Conservation (phyloP, 2,888 invertebrate genomes). For the Eilema depressum region DNA sequence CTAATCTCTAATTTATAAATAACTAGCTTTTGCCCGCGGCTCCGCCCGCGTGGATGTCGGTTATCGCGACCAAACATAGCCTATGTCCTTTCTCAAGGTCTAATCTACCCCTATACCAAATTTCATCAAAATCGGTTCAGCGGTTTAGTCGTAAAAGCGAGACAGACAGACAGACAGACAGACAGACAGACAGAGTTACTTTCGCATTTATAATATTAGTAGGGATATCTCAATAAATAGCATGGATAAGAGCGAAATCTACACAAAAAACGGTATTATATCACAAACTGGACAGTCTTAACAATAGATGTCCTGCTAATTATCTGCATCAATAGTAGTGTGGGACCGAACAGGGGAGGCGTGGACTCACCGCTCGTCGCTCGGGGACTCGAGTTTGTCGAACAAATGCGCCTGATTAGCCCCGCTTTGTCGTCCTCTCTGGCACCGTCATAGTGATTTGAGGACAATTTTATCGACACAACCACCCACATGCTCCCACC, state of each 20-base stretch:
- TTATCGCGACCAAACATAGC: no score
- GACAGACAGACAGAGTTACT: no score
- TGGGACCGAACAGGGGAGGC: slow-evolving; percentile 37
- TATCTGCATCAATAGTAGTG: slow-evolving; percentile 68
- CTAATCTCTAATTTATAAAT: background rate
- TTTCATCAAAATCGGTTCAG: no score
- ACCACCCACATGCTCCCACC: slow-evolving; percentile 27
- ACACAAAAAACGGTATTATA: slow-evolving; percentile 11
- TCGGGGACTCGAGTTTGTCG: slow-evolving; percentile 68
- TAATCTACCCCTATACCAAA: no score
- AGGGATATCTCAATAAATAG: slow-evolving; percentile 1
- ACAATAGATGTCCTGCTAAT: slow-evolving; percentile 73
- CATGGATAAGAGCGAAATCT: background rate
- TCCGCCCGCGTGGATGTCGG: no score
- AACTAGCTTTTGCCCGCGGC: no score
- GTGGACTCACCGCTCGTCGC: slow-evolving; percentile 38
- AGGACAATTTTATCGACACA: slow-evolving; percentile 49
- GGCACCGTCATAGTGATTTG: slow-evolving; percentile 53
- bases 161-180: no score
- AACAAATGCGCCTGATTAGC: slow-evolving; percentile 84
- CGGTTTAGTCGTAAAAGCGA: no score
- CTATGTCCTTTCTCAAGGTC: no score
- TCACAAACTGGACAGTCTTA: slow-evolving; percentile 40
- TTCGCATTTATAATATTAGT: no score
- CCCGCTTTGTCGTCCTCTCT: slow-evolving; percentile 71